Conservation (phyloP, 2,888 invertebrate genomes). For the Lottia gigantea region DNA sequence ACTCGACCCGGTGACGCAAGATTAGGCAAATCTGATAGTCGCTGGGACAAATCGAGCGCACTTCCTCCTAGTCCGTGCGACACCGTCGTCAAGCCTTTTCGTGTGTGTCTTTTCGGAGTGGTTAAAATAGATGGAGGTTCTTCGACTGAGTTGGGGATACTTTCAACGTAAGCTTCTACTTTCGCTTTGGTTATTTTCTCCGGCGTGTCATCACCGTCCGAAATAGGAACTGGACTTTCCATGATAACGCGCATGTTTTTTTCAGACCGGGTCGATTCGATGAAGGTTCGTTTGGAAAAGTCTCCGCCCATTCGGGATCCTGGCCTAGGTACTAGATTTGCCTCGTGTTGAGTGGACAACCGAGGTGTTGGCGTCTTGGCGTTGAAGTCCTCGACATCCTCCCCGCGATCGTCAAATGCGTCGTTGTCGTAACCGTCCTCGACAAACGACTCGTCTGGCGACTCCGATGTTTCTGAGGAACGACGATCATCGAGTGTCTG, state of each 20-base stretch:
- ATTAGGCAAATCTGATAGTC: neutral
- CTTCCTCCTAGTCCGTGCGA: neutral
- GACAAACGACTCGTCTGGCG: neutral
- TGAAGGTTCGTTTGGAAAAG: neutral
- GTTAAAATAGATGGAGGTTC: neutral
- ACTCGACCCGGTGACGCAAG: neutral
- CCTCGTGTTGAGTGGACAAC: neutral
- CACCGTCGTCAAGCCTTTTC: neutral
- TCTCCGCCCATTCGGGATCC: neutral
- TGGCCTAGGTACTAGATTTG: neutral
- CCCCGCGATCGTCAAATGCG: neutral
- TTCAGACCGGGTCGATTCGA: neutral
- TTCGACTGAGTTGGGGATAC: neutral
- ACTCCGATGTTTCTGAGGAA: neutral
- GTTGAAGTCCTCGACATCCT: neutral
- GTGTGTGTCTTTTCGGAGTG: neutral
- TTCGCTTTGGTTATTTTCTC: neutral
- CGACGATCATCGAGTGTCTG: neutral
- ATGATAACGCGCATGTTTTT: neutral
- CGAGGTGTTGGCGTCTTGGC: neutral
- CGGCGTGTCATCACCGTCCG: neutral
- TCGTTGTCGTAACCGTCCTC: neutral
- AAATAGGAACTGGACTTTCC: neutral
- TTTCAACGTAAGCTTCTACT: neutral
- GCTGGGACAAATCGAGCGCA: neutral